phyloP scores from a whole-genome alignment of 2,113 vertebrate species.

The Hippocampus comes region DNA sequence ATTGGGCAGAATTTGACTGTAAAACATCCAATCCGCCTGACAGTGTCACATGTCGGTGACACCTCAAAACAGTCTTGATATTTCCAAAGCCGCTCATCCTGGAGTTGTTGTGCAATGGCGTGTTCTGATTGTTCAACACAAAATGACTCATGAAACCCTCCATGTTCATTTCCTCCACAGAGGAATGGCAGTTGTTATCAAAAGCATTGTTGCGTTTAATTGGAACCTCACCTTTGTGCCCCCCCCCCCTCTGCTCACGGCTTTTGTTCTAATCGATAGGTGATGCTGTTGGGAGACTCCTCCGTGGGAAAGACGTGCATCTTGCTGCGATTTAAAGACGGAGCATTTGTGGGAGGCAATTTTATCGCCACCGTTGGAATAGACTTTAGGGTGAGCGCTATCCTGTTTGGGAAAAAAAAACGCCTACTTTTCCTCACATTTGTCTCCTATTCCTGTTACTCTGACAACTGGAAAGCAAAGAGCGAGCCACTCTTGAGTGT shows the following conservation, averaged over 20 bases:
- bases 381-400: slow-evolving; percentile 95
- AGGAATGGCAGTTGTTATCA: background rate
- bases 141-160: background rate
- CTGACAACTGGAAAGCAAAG: slow-evolving; percentile 24
- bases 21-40: background rate
- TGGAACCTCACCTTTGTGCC: slow-evolving; percentile 32
- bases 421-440: slow-evolving; percentile 4
- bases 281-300: slow-evolving; percentile 98
- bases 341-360: slow-evolving; percentile 91
- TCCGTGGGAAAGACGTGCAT: slow-evolving; percentile 98
- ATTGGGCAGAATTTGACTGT: background rate
- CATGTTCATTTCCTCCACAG: slow-evolving; percentile 2
- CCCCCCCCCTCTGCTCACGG: slow-evolving; percentile 29
- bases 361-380: slow-evolving; percentile 99
- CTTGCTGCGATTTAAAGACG: slow-evolving; percentile 94
- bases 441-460: slow-evolving; percentile 6
- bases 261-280: slow-evolving; percentile 69
- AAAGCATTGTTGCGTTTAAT: background rate
- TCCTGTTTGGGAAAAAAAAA: background rate
- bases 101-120: slow-evolving; percentile 1
- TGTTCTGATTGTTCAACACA: slow-evolving; percentile 5
- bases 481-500: slow-evolving; percentile 14
- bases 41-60: slow-evolving; percentile 26
- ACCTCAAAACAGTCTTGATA: background rate
- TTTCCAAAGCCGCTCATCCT: background rate